Evolutionary conservation across 1,140 invertebrate species (phyloP).

Genomic region (Drosophila sulfurigaster): DNA sequence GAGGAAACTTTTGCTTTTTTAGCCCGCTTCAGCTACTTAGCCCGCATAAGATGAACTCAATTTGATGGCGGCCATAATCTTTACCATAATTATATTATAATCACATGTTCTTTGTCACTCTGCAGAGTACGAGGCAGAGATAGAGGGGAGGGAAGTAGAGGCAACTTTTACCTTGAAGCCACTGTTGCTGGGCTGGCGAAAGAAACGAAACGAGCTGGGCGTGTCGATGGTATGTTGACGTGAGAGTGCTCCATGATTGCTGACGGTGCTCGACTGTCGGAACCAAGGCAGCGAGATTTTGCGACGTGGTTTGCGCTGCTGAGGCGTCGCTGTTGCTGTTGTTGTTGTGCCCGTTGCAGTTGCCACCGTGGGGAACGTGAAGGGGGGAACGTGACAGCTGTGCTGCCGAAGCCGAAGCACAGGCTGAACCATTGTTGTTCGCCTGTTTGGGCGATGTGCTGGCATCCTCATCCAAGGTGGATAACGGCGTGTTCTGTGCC

Average conservation of each 20-base stretch:
- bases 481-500: constrained; percentile 73
- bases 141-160: neutral
- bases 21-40: neutral
- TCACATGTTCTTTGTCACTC: constrained; percentile 14
- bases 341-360: constrained; percentile 16
- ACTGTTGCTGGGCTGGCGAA: constrained; percentile 78
- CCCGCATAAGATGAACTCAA: constrained; percentile 14
- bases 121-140: too few relatives aligned
- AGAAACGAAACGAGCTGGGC: constrained; percentile 90
- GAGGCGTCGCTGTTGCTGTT: constrained; percentile 79
- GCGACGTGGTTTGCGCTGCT: constrained; percentile 89
- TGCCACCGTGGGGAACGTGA: constrained; percentile 70
- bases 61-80: constrained; percentile 47
- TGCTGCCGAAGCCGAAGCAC: constrained; percentile 27
- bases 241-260: constrained; percentile 89
- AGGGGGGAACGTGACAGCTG: constrained; percentile 65
- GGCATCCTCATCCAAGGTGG: constrained; percentile 68
- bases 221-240: constrained; percentile 96
- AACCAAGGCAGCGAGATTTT: constrained; percentile 96
- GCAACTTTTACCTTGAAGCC: constrained; percentile 85
- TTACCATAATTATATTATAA: constrained; percentile 62
- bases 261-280: constrained; percentile 89
- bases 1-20: neutral
- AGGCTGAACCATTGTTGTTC: constrained; percentile 15
- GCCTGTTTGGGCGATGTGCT: constrained; percentile 63